A percentile compares a stretch with the other conserved stretches of the same genome.
Conservation (phyloP, 2,888 invertebrate species). For the Odontomyia ornata region DNA sequence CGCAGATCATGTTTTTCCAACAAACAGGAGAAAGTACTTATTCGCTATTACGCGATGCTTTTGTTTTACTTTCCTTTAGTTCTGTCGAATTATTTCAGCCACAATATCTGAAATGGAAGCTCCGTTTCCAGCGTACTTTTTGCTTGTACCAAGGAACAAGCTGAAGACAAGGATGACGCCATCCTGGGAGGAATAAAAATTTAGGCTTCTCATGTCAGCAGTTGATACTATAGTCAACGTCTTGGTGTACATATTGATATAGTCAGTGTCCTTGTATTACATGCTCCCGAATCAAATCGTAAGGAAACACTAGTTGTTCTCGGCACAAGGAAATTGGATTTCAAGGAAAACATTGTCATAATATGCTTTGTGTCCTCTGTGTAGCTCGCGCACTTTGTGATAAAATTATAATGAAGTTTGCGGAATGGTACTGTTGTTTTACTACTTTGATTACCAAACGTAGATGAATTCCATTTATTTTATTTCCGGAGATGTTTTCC, state of each 20-base stretch:
- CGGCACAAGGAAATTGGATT: conserved; percentile 29
- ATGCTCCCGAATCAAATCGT: not conserved
- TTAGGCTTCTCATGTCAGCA: conserved; percentile 30
- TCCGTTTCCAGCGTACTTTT: not conserved
- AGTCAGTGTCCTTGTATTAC: too few relatives aligned
- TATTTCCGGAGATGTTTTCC: not conserved
- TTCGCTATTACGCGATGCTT: conserved; percentile 24
- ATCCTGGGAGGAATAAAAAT: conserved; percentile 31
- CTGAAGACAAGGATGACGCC: not conserved
- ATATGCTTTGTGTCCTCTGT: conserved; percentile 10
- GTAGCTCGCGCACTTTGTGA: not conserved
- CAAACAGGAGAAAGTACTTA: conserved; percentile 25
- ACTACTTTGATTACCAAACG: conserved; percentile 23
- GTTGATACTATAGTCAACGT: conserved; percentile 17
- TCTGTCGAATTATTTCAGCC: conserved; percentile 15
- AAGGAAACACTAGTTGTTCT: conserved; percentile 8
- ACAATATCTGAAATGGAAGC: conserved; percentile 15
- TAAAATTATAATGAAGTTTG: conserved; percentile 39
- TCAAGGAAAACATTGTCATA: not conserved
- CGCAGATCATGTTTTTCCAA: not conserved
- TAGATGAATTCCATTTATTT: not conserved
- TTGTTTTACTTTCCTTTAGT: conserved; percentile 8
- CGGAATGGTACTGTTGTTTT: conserved; percentile 27
- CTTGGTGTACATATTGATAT: conserved; percentile 10
- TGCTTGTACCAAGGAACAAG: not conserved